These are phyloP conservation scores for Limnothrissa miodon DNA, from an alignment of 2,113 vertebrate species.

Conservation along the genomic window DNA sequence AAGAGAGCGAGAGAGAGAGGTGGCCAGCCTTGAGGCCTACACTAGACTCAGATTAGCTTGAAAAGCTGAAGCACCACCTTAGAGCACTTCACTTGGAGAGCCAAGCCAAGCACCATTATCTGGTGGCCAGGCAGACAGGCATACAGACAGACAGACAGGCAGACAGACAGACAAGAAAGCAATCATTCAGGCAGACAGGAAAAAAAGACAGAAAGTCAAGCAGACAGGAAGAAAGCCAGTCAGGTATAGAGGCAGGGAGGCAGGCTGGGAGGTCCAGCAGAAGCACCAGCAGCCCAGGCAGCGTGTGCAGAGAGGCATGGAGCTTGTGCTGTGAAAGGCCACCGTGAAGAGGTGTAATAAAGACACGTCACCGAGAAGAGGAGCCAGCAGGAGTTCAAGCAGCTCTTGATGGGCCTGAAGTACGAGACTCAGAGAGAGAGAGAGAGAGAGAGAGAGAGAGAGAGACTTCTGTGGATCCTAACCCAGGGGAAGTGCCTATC, in stretches of 20 bases:
- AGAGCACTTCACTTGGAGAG: slow-evolving; percentile 38
- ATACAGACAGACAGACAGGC: neutral
- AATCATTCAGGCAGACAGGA: neutral
- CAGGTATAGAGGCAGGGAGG: neutral
- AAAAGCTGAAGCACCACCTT: slow-evolving; percentile 35
- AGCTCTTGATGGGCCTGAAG: slow-evolving; percentile 63
- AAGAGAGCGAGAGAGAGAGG: neutral
- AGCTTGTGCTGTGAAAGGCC: neutral
- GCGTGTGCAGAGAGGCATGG: too few species aligned
- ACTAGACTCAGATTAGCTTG: slow-evolving; percentile 49
- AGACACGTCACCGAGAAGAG: slow-evolving; percentile 61
- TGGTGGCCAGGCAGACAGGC: neutral
- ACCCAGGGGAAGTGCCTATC: slow-evolving; percentile 1
- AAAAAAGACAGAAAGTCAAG: neutral
- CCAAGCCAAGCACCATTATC: slow-evolving; percentile 36
- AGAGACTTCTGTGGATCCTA: slow-evolving; percentile 37
- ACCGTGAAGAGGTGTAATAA: slow-evolving; percentile 66
- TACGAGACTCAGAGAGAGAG: slow-evolving; percentile 47
- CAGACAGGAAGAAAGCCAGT: neutral
- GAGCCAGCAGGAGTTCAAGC: slow-evolving; percentile 66
- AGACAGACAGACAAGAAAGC: too few species aligned
- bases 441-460: slow-evolving; percentile 38
- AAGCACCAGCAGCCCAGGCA: neutral
- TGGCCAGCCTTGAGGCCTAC: neutral
- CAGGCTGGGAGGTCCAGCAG: neutral